These are phyloP conservation scores for Eupeodes latifasciatus DNA, from an alignment of 2,888 invertebrate species.

Conservation along the genomic window DNA sequence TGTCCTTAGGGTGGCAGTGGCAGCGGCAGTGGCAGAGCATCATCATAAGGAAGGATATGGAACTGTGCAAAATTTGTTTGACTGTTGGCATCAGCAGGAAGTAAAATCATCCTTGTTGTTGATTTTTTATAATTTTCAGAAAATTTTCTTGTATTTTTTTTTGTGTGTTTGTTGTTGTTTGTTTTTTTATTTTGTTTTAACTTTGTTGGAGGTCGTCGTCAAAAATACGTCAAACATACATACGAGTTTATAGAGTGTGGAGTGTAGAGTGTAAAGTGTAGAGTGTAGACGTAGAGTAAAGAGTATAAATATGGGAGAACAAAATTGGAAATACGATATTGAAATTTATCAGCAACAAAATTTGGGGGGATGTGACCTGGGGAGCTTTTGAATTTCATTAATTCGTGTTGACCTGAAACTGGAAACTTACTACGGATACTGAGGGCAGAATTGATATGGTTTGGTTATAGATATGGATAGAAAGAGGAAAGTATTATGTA, in stretches of 20 bases:
- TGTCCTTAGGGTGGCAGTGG: conserved; percentile 34
- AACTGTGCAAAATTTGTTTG: conserved; percentile 62
- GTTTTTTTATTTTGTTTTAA: conserved; percentile 18
- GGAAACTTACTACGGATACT: conserved; percentile 26
- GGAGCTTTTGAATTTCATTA: conserved; percentile 49
- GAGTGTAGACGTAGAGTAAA: background rate
- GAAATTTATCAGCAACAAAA: conserved; percentile 56
- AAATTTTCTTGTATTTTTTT: conserved; percentile 13
- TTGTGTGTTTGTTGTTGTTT: background rate
- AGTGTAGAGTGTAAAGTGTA: background rate
- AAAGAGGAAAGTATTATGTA: background rate
- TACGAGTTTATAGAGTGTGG: background rate
- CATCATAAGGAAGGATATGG: conserved; percentile 21
- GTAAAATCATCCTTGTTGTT: conserved; percentile 46
- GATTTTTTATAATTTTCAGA: conserved; percentile 21
- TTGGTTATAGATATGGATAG: background rate
- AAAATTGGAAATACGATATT: conserved; percentile 45
- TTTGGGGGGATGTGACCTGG: conserved; percentile 36
- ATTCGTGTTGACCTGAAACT: conserved; percentile 35
- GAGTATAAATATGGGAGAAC: background rate
- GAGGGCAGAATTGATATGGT: background rate
- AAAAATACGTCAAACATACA: conserved; percentile 43
- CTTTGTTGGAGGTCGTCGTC: conserved; percentile 46
- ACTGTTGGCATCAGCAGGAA: conserved; percentile 60
- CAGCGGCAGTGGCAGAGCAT: background rate